Evolutionary conservation across 2,888 invertebrate species (phyloP).

Genomic region (Pheosia gnoma): DNA sequence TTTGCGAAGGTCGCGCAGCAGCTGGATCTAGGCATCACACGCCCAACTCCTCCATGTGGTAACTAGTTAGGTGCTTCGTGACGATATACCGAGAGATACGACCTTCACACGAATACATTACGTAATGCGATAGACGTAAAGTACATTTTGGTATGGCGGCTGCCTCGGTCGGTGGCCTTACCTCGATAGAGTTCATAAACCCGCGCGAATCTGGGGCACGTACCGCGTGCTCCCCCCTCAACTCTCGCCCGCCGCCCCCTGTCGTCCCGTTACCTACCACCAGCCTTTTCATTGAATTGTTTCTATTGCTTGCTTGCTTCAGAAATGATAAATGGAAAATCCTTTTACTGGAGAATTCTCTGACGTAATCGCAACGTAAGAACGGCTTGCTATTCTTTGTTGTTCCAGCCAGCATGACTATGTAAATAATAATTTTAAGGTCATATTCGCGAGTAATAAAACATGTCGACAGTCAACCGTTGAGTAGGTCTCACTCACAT

Average conservation of each 20-base stretch:
- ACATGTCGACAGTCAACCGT: slow-evolving; percentile 25
- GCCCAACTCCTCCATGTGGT: slow-evolving; percentile 72
- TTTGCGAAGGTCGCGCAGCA: slow-evolving; percentile 77
- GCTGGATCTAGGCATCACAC: slow-evolving; percentile 77
- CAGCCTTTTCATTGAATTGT: slow-evolving; percentile 78
- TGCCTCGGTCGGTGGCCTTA: slow-evolving; percentile 82
- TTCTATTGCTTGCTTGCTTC: slow-evolving; percentile 59
- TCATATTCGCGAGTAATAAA: slow-evolving; percentile 43
- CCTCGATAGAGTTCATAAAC: slow-evolving; percentile 84
- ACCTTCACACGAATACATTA: slow-evolving; percentile 45
- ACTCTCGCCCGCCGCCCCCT: slow-evolving; percentile 49
- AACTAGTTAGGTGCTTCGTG: slow-evolving; percentile 75
- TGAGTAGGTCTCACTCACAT: slow-evolving; percentile 36
- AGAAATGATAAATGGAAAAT: slow-evolving; percentile 53
- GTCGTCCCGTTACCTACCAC: slow-evolving; percentile 74
- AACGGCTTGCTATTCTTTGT: slow-evolving; percentile 32
- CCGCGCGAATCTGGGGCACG: slow-evolving; percentile 83
- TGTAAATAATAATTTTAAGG: slow-evolving; percentile 52
- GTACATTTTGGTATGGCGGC: slow-evolving; percentile 58
- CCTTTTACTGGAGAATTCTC: slow-evolving; percentile 26
- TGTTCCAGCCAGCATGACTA: slow-evolving; percentile 32
- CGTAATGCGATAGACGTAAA: slow-evolving; percentile 53
- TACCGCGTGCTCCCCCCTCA: slow-evolving; percentile 69
- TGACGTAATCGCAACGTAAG: slow-evolving; percentile 19
- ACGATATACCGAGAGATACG: slow-evolving; percentile 66